phyloP scores from a whole-genome alignment of 2,113 vertebrate species.

The Protobothrops mucrosquamatus region DNA sequence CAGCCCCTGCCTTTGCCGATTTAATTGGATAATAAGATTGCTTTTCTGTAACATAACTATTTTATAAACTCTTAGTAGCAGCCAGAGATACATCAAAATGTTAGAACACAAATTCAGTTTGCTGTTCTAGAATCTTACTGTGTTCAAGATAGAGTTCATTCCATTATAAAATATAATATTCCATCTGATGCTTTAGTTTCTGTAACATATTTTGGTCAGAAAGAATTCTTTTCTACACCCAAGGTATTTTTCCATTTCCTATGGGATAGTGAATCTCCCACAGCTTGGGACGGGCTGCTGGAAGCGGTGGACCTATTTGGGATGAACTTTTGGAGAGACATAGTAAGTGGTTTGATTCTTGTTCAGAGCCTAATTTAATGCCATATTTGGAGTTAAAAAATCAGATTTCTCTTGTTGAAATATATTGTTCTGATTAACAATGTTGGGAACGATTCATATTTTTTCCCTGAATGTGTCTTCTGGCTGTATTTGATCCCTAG shows the following conservation, averaged over 20 bases:
- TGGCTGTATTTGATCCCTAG: neutral
- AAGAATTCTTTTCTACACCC: neutral
- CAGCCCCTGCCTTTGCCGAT: neutral
- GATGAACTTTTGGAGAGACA: neutral
- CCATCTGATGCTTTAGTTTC: neutral
- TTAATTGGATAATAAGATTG: neutral
- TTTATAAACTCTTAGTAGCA: neutral
- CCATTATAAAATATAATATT: neutral
- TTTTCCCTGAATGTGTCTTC: neutral
- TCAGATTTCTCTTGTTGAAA: neutral
- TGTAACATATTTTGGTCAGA: neutral
- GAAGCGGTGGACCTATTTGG: neutral
- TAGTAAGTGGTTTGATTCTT: neutral
- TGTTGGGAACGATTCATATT: neutral
- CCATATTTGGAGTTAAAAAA: slow-evolving; percentile 1
- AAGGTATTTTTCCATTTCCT: neutral
- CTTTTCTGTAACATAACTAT: neutral
- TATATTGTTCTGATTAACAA: neutral
- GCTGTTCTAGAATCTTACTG: neutral
- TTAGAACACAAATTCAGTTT: neutral
- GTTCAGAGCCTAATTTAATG: neutral
- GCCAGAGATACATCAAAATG: neutral
- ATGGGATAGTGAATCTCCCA: neutral
- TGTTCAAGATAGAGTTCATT: neutral
- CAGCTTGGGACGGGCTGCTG: neutral